These are phyloP conservation scores for Propithecus perrieri DNA, from an alignment of 2,797 vertebrate genomes.

Conservation along the genomic window DNA sequence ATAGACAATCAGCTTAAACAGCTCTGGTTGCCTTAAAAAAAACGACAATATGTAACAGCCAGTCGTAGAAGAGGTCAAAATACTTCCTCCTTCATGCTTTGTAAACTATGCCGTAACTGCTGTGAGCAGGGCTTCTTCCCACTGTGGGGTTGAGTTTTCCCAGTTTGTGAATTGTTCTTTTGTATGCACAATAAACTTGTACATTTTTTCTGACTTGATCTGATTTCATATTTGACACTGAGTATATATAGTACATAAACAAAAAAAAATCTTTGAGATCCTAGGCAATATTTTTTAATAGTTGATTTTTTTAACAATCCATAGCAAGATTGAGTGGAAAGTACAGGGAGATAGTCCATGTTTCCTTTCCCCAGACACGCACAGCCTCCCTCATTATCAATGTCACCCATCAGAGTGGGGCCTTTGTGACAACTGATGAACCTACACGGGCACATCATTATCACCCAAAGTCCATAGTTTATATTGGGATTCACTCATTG, in stretches of 20 bases:
- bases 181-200: background rate
- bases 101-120: background rate
- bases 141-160: background rate
- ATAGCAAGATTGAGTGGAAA: background rate
- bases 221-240: background rate
- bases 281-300: background rate
- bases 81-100: background rate
- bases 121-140: background rate
- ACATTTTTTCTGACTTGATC: background rate
- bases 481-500: background rate
- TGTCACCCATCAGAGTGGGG: background rate
- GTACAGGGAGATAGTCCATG: background rate
- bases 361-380: background rate
- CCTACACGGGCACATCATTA: background rate
- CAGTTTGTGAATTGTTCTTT: background rate
- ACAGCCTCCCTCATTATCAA: background rate
- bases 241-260: background rate
- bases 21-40: background rate
- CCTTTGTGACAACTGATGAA: background rate
- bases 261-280: background rate
- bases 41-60: background rate
- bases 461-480: background rate
- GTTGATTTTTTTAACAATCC: background rate
- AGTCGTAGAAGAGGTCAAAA: background rate
- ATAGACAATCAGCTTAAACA: background rate